Evolutionary conservation across 2,888 invertebrate species (phyloP).

Genomic region (Gortyna flavago): DNA sequence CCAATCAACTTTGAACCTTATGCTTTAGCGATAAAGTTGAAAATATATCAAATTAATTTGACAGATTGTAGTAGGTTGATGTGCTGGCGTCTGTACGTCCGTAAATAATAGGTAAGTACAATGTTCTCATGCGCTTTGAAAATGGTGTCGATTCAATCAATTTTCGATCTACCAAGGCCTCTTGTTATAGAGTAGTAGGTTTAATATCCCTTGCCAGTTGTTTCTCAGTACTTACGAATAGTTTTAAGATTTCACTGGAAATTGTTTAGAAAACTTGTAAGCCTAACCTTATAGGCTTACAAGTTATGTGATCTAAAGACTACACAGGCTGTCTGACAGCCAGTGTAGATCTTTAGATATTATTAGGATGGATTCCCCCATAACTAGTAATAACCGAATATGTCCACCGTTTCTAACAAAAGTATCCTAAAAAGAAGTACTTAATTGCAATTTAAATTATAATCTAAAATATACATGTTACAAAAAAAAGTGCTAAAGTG

Average conservation of each 20-base stretch:
- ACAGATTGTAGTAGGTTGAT: too few relatives aligned
- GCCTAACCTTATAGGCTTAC: too few relatives aligned
- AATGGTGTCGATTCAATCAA: constrained; percentile 30
- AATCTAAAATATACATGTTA: neutral
- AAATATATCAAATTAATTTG: too few relatives aligned
- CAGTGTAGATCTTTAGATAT: neutral
- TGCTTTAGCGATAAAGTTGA: too few relatives aligned
- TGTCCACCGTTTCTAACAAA: neutral
- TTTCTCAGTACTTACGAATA: neutral
- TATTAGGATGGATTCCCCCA: neutral
- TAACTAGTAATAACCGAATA: neutral
- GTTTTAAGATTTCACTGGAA: neutral
- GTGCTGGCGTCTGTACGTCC: too few relatives aligned
- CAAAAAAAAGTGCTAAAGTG: neutral
- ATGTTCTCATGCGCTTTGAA: constrained; percentile 9
- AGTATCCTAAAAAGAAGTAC: neutral
- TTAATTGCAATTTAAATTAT: neutral
- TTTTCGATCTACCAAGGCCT: neutral
- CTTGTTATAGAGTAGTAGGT: neutral
- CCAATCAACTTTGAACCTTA: too few relatives aligned
- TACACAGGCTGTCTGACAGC: neutral
- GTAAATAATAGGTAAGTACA: neutral
- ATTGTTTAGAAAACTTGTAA: neutral
- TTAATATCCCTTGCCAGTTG: neutral
- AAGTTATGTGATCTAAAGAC: too few relatives aligned